Evolutionary conservation across 2,888 invertebrate genomes (phyloP), one percentile per base, ranked within the genome.

Genomic region (Diaprepes abbreviatus): DNA sequence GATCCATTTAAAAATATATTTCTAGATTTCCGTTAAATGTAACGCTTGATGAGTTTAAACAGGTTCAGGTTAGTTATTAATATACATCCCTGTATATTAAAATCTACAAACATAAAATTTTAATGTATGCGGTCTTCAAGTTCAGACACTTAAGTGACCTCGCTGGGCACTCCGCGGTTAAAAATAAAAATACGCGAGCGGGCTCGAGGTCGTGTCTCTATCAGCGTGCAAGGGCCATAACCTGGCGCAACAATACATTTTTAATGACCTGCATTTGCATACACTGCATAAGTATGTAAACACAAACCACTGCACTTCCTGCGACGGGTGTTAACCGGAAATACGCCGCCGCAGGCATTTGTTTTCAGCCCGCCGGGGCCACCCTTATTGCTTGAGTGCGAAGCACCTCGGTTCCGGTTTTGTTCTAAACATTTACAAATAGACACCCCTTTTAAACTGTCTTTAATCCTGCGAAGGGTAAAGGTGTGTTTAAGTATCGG

Each of bases 291-390:
- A 79, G 78, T 79, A 79, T 77, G 80, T 80, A 80, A 80, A 80
- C 80, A 78, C 77, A 78, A 79, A 78, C 77, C 79, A 57, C 75
- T 79, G 79, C 80, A 79, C 78, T 79, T 81, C 81, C 81, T 66
- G 80, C 74, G 73, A 73, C 74, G 78, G 79, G 79, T 78, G 80
- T 80, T 75, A 78, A 78, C 79, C 79, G 80, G 80, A 81, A 79
- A 78, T 74, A 74, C 76, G 75, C 77, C 76, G 79, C 75, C 78
- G 77, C 77, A 76, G 72, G 78, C 78, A 76, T 78, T 78, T 77
- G 79, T 79, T 78, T 74, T 52, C 50, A 59, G 59, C 58, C 63
- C 68, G 54, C 33, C 50, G 36, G 68, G 68, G 63, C 63, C 66
- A 73, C 73, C 73, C 71, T 60, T 63, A 57, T 63, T 62, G 55